Evolutionary conservation across 2,113 vertebrate genomes (phyloP).

Genomic region (Pterocles gutturalis): DNA sequence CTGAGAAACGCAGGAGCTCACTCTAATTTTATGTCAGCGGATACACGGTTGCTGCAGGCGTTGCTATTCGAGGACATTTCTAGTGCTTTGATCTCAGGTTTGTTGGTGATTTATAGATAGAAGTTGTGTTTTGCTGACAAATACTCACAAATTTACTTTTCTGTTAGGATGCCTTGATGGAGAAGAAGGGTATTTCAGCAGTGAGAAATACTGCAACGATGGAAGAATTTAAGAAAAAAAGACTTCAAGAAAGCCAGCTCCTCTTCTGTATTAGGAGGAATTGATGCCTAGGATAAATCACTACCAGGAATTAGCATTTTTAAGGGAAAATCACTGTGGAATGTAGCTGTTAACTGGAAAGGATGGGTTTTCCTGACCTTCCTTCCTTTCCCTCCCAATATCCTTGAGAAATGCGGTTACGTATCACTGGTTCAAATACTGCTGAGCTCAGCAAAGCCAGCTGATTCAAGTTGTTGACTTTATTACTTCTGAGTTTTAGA

Average conservation of each 20-base stretch:
- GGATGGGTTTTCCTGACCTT: conserved; percentile 44
- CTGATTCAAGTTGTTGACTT: conserved; percentile 3
- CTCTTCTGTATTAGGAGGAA: not conserved
- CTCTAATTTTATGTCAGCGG: not conserved
- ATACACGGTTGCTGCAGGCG: not conserved
- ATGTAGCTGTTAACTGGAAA: not conserved
- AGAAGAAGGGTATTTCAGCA: not conserved
- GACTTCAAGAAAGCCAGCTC: not conserved
- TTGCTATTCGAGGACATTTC: not conserved
- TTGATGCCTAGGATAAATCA: not conserved
- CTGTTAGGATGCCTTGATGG: not conserved
- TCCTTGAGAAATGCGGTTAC: conserved; percentile 30
- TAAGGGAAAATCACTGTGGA: not conserved
- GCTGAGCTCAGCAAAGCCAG: conserved; percentile 55
- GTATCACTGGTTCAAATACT: not conserved
- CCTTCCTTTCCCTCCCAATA: conserved; percentile 22
- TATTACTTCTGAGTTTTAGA: not conserved
- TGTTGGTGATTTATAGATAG: not conserved
- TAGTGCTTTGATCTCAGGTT: not conserved
- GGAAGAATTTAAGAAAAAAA: not conserved
- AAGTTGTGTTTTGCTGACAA: not conserved
- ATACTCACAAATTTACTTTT: not conserved
- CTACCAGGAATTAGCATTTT: not conserved
- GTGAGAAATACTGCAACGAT: not conserved
- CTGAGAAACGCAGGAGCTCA: fast-evolving